These are phyloP conservation scores for Cerceris ruficornis DNA, from an alignment of 2,888 invertebrate species.

Conservation along the genomic window DNA sequence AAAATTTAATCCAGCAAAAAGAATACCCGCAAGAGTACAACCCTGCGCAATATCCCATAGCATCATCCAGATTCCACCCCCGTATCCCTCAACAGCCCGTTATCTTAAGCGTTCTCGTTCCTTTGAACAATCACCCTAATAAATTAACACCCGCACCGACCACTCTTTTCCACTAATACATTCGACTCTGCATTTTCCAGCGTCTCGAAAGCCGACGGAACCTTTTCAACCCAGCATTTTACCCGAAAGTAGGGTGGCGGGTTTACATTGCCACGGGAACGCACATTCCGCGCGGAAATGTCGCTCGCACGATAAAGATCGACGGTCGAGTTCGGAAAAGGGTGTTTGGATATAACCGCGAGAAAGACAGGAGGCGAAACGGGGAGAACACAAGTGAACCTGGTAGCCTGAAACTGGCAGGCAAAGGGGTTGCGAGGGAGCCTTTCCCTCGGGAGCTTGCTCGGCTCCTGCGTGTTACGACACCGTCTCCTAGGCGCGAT, in stretches of 20 bases:
- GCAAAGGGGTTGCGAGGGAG: constrained; percentile 44
- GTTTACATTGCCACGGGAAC: constrained; percentile 41
- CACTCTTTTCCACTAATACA: no score
- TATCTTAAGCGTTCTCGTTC: background rate
- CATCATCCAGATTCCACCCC: no score
- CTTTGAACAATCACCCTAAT: background rate
- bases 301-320: constrained; percentile 55
- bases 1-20: no score
- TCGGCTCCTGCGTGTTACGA: constrained; percentile 66
- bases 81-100: no score
- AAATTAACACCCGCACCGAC: no score
- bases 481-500: constrained; percentile 69
- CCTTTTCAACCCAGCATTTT: constrained; percentile 10
- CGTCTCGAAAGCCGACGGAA: background rate
- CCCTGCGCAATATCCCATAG: no score
- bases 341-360: constrained; percentile 24
- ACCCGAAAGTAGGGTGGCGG: constrained; percentile 1
- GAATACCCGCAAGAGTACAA: no score
- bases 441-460: constrained; percentile 67
- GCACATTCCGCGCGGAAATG: constrained; percentile 40
- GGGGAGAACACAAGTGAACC: constrained; percentile 29
- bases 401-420: constrained; percentile 56
- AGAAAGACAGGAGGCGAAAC: constrained; percentile 48
- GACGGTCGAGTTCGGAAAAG: constrained; percentile 33
- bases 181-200: no score